phyloP scores from a whole-genome alignment of 2,888 invertebrate genomes.

The Chrysopilus asiliformis region DNA sequence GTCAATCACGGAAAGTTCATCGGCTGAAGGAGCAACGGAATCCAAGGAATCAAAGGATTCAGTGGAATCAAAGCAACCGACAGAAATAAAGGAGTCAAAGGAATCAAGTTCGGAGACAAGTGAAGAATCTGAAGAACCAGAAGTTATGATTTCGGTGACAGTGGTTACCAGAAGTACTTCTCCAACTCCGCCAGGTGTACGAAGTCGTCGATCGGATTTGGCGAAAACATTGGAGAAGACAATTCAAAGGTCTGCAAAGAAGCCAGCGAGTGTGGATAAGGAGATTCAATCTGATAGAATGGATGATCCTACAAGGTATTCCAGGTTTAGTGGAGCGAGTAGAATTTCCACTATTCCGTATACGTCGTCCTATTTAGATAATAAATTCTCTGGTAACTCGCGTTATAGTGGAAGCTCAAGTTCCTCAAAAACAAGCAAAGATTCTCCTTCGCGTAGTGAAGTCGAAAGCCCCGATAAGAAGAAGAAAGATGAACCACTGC shows the following conservation, averaged over 20 bases:
- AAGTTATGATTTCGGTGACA: conserved; percentile 40
- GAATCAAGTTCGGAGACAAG: conserved; percentile 17
- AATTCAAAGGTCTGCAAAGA: conserved; percentile 44
- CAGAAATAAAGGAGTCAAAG: conserved; percentile 14
- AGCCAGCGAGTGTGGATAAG: conserved; percentile 48
- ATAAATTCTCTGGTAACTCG: conserved; percentile 26
- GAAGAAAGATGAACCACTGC: conserved; percentile 15
- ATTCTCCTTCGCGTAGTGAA: conserved; percentile 14
- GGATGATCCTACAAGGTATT: conserved; percentile 53
- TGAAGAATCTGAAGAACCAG: conserved; percentile 15
- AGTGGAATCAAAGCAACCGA: no score
- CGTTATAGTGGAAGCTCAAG: conserved; percentile 17
- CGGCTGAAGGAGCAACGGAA: conserved; percentile 17
- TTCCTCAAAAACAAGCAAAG: conserved; percentile 15
- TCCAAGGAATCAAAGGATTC: background rate
- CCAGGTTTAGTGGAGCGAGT: conserved; percentile 48
- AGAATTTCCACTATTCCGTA: conserved; percentile 40
- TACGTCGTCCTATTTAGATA: conserved; percentile 49
- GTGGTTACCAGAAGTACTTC: conserved; percentile 66
- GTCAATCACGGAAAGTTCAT: conserved; percentile 21
- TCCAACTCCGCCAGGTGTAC: conserved; percentile 49
- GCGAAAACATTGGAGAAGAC: conserved; percentile 60
- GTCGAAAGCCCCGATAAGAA: conserved; percentile 15
- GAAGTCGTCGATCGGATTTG: conserved; percentile 56
- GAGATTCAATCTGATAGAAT: conserved; percentile 59